These are phyloP conservation scores for Parazoanthus atlanticus DNA, from an alignment of 92 coral and sea anemone genomes.

Conservation along the genomic window DNA sequence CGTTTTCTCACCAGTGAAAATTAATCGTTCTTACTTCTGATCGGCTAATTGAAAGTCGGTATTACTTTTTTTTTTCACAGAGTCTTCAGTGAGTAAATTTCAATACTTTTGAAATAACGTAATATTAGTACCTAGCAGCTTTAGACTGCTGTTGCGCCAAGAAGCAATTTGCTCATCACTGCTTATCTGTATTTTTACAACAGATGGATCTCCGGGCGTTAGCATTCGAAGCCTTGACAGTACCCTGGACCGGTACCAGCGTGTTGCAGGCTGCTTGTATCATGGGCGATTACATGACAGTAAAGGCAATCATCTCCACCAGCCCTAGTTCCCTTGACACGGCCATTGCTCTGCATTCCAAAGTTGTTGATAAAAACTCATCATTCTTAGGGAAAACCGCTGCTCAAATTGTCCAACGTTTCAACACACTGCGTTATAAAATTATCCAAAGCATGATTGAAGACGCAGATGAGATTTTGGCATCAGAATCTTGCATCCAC, in stretches of 20 bases:
- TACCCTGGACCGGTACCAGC: background rate
- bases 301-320: background rate
- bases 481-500: background rate
- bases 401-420: background rate
- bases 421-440: conserved; percentile 1
- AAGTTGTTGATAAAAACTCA: background rate
- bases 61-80: too few relatives aligned
- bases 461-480: background rate
- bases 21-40: too few relatives aligned
- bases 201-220: background rate
- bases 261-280: conserved; percentile 17
- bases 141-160: background rate
- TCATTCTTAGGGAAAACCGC: background rate
- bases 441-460: conserved; percentile 1
- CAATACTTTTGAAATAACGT: too few relatives aligned
- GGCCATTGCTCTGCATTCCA: background rate
- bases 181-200: background rate
- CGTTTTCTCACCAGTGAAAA: too few relatives aligned
- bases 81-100: too few relatives aligned
- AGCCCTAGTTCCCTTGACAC: conserved; percentile 7
- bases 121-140: background rate
- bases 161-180: background rate
- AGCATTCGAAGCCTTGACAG: background rate
- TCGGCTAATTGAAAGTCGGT: too few relatives aligned
- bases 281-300: conserved; percentile 24